Conservation (phyloP, 2,888 invertebrate genomes). For the Coleophora flavipennella region DNA sequence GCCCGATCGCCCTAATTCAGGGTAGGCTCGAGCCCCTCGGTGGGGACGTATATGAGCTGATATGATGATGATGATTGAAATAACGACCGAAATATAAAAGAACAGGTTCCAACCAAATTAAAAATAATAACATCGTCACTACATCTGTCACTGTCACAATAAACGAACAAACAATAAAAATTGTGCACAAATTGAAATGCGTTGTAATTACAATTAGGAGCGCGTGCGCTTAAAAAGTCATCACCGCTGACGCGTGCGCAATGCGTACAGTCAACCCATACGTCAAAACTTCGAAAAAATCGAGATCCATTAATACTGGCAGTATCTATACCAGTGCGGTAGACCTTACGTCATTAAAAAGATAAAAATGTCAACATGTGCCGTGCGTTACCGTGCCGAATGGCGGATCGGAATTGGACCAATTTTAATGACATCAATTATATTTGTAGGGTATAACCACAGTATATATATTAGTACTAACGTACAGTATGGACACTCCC, state of each 20-base stretch:
- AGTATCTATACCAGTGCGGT: no score
- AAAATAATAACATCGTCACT: conserved; percentile 3
- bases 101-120: not conserved
- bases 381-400: conserved; percentile 23
- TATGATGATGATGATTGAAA: not conserved
- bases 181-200: conserved; percentile 12
- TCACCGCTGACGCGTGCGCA: conserved; percentile 24
- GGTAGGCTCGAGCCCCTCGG: no score
- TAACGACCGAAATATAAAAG: not conserved
- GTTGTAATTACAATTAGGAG: conserved; percentile 41
- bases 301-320: no score
- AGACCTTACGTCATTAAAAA: conserved; percentile 26
- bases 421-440: not conserved
- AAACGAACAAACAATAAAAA: conserved; percentile 4
- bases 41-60: no score
- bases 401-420: conserved; percentile 2
- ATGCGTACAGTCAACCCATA: no score
- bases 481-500: no score
- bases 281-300: no score
- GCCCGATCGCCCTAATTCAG: no score
- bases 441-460: no score
- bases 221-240: conserved; percentile 41
- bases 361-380: conserved; percentile 22
- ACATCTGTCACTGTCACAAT: conserved; percentile 5
- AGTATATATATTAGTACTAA: no score